Evolutionary conservation across 2,888 invertebrate species (phyloP).

Genomic region (Drosophila peninsularis): DNA sequence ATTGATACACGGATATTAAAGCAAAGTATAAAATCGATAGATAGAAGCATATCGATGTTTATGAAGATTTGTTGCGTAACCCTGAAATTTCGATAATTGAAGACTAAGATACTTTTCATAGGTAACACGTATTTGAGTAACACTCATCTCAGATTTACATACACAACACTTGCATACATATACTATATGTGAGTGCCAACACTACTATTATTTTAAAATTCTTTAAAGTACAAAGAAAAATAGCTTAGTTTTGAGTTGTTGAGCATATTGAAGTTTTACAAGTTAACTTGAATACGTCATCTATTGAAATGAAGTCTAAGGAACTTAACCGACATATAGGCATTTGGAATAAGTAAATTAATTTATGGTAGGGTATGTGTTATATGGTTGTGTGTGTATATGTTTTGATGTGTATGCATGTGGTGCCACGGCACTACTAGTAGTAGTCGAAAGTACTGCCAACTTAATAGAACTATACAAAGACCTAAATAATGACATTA

Average conservation of each 20-base stretch:
- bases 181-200: constrained; percentile 53
- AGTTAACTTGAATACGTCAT: not conserved
- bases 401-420: constrained; percentile 11
- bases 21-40: not conserved
- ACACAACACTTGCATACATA: constrained; percentile 29
- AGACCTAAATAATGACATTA: constrained; percentile 30
- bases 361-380: constrained; percentile 6
- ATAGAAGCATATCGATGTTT: not conserved
- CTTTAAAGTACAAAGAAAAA: constrained; percentile 1
- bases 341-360: constrained; percentile 1
- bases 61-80: not conserved
- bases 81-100: constrained; percentile 10
- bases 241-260: not conserved
- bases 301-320: not conserved
- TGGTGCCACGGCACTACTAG: constrained; percentile 20
- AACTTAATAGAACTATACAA: constrained; percentile 21
- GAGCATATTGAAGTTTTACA: not conserved
- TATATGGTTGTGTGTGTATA: constrained; percentile 5
- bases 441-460: constrained; percentile 31
- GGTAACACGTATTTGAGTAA: constrained; percentile 16
- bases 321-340: not conserved
- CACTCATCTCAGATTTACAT: constrained; percentile 26
- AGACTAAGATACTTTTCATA: constrained; percentile 1
- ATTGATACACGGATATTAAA: not conserved
- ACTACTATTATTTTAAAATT: constrained; percentile 15